Percentiles rank a stretch among this genome's conserved stretches.
Conservation (phyloP, 2,113 vertebrate genomes). For the Cromileptes altivelis region DNA sequence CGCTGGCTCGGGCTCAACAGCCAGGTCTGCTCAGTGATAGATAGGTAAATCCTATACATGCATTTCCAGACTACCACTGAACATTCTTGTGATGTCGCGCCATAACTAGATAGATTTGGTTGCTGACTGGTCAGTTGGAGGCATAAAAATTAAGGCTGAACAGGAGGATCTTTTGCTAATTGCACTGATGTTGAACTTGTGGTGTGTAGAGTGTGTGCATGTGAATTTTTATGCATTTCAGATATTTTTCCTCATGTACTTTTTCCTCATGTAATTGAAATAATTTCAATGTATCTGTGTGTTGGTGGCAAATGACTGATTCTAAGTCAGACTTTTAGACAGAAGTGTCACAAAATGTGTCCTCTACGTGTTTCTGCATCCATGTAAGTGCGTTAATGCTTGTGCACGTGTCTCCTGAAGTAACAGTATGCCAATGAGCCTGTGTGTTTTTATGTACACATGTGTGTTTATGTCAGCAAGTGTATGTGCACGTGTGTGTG, state of each 20-base stretch:
- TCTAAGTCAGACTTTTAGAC: not conserved
- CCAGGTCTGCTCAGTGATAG: constrained; percentile 98
- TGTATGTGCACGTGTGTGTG: not conserved
- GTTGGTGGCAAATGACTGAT: not conserved
- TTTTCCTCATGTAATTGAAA: not conserved
- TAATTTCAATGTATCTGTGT: not conserved
- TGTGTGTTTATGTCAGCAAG: constrained; percentile 29
- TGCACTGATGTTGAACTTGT: constrained; percentile 79
- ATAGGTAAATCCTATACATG: constrained; percentile 99
- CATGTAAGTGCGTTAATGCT: not conserved
- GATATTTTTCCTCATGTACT: not conserved
- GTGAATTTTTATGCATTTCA: not conserved
- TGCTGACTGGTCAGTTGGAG: constrained; percentile 91
- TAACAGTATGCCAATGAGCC: constrained; percentile 14
- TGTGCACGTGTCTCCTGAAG: not conserved
- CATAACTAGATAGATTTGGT: constrained; percentile 89
- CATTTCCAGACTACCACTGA: constrained; percentile 90
- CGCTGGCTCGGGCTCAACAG: constrained; percentile 98
- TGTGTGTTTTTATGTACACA: constrained; percentile 10
- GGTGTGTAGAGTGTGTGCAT: not conserved
- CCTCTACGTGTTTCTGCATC: not conserved
- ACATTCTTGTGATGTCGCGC: constrained; percentile 90
- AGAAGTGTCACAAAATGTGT: constrained; percentile 4
- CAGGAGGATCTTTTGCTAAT: constrained; percentile 75
- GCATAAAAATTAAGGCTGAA: constrained; percentile 59